A percentile compares a stretch with the other conserved stretches of the same genome.
phyloP scores from a whole-genome alignment of 2,797 vertebrate genomes.

The Cichlasoma orientale region DNA sequence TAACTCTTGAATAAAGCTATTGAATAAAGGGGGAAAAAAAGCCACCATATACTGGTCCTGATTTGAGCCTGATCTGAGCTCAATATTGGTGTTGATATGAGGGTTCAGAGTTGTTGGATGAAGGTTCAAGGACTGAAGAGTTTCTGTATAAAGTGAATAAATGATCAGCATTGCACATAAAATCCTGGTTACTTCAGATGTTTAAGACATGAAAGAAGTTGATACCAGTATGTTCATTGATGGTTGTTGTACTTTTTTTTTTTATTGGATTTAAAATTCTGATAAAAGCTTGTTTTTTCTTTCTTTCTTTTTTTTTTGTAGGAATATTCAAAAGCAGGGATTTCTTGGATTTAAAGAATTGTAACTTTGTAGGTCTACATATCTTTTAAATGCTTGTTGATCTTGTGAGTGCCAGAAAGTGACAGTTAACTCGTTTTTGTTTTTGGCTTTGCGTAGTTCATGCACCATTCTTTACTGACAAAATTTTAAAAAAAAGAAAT shows the following conservation, averaged over 20 bases:
- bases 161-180: neutral
- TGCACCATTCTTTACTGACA: neutral
- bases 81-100: neutral
- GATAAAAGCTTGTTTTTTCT: neutral
- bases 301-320: too few species aligned
- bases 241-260: neutral
- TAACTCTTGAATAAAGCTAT: neutral
- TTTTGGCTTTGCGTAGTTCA: neutral
- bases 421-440: slow-evolving; percentile 5
- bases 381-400: slow-evolving; percentile 19
- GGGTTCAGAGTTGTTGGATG: neutral
- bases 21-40: neutral
- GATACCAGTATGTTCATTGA: neutral
- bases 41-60: neutral
- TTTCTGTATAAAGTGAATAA: neutral
- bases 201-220: neutral
- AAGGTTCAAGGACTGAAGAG: neutral
- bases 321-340: neutral
- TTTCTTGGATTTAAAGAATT: neutral
- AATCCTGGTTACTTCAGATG: neutral
- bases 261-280: neutral
- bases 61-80: neutral
- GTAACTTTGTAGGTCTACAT: neutral
- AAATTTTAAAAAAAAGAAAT: slow-evolving; percentile 35
- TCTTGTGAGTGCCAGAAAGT: slow-evolving; percentile 11